Base-by-base conservation (phyloP, 1,140 invertebrate species). In the Cotesia typhae region DNA sequence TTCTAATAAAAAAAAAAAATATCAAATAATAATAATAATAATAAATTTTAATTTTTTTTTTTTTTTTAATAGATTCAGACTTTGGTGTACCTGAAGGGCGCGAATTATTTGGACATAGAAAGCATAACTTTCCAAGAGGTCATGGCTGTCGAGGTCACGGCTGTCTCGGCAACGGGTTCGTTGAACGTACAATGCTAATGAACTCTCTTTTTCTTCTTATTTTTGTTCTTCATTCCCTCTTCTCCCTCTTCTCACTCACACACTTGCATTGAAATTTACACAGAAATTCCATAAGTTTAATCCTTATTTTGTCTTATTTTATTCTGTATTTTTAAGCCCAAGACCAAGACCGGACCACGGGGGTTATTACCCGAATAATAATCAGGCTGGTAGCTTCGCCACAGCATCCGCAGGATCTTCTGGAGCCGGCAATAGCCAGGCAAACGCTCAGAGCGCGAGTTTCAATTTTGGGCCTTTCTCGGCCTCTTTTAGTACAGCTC, bases 401-500 rank as follows among this genome's bases (percentile, higher is more conserved):
- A 72, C 75, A 28, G 81, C 81, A n/a, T 78, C 78, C 14, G 80
- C 81, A 17, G 81, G 81, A 73, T 74, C 79, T n/a, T 38, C 47
- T 36, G 52, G 63, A 37, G 59, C 68, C 28, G 75, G 75, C 1
- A 76, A 12, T 51, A 67, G 76, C 51, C 71, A 80, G 0, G 75
- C 80, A 4, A 79, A 78, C 51, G 77, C 82, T 9, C 80, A 83
- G 7, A 79, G 79, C 35, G 79, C 78, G 14, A 81, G 64, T 51
- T 80, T 83, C 63, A 83, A 68, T 55, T 36, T 84, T 2, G 82
- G 83, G 0, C 82, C 82, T 4, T 81, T 75, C 57, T 76, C 77
- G 12, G 80, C 77, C 1, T 76, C 74, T n/a, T 80, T 84, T 36
- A 83, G 80, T 51, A 4, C 59, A 38, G 70, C 70, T n/a, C 52